Base-by-base conservation (phyloP, 2,113 vertebrate genomes). In the Burhinus bistriatus region DNA sequence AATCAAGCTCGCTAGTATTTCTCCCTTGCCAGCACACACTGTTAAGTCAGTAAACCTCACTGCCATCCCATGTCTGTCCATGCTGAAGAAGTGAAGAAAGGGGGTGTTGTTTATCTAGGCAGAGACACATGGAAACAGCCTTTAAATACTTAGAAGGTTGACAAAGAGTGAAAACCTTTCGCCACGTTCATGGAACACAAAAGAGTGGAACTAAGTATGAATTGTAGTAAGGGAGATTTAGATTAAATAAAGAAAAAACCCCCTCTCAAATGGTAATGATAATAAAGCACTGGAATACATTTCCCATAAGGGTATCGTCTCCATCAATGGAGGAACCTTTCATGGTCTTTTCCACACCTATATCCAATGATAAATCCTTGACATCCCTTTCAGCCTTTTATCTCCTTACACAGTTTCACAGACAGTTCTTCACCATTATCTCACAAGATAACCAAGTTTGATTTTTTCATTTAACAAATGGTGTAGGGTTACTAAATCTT, bases 391-490 rank as follows among this genome's bases (percentile, higher is more conserved):
- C 83, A 75, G 73, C 40, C 69, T 71, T 88, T 76, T 71, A 76
- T 85, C 85, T 76, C 62, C 75, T 59, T 47, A 65, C 79, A 83
- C 49, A 38, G 45, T 73, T 87, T 64, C 82, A 82, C 51, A 79
- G 59, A 29, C 77, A 2, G 17, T 61, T 92, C 88, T 85, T 95
- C 84, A 90, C 70, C 6, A 11, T 94, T 80, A 86, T 83, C 79
- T 90, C 26, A 3, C 59, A 68, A 83, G 79, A 90, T 80, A 93
- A 94, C 88, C 26, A 88, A 79, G 78, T 94, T 76, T 90, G 85
- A 93, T 91, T 90, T 93, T 89, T 93, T 88, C 52, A 85, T 92
- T 95, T 92, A 93, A 85, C 85, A 79, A 92, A 93, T 69, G 52
- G 44, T 57, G 40, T 55, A 65, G 47, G 29, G 57, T 94, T 92